Conservation (phyloP, 2,888 invertebrate species). For the Gasteruption jaculator region DNA sequence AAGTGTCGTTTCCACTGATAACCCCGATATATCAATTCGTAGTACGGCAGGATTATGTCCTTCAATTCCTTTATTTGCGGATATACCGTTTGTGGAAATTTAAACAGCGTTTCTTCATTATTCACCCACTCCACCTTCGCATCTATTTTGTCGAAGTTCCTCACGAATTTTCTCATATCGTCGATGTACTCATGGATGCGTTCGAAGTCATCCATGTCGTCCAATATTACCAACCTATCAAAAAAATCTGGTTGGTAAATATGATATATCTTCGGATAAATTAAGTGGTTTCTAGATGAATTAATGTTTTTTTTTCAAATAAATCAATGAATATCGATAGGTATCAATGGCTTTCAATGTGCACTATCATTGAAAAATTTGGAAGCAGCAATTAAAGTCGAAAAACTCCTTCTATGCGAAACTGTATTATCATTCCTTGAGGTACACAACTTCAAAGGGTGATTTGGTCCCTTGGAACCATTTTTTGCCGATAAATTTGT, state of each 20-base stretch:
- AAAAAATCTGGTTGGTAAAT: no score
- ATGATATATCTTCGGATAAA: no score
- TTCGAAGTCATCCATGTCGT: slow-evolving; percentile 78
- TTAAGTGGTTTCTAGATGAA: no score
- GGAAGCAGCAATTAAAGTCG: no score
- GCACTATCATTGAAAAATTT: no score
- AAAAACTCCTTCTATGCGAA: no score
- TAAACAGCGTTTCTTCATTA: slow-evolving; percentile 81
- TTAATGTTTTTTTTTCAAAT: not conserved
- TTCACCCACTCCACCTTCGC: slow-evolving; percentile 82
- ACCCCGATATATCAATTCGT: slow-evolving; percentile 63
- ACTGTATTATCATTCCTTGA: no score
- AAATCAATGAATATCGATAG: no score
- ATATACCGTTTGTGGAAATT: slow-evolving; percentile 73
- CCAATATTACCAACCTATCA: slow-evolving; percentile 63
- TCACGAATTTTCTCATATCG: slow-evolving; percentile 71
- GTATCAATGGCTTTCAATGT: no score
- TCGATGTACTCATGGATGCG: slow-evolving; percentile 76
- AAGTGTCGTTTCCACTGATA: slow-evolving; percentile 75
- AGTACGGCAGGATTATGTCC: slow-evolving; percentile 64
- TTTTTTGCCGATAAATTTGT: not conserved
- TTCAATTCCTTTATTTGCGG: slow-evolving; percentile 76
- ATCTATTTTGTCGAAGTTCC: slow-evolving; percentile 70
- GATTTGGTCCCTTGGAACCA: no score
- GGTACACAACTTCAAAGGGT: no score